Percentiles rank a stretch among this genome's conserved stretches.
phyloP scores from a whole-genome alignment of 2,113 vertebrate genomes.

The Cochlearius cochlearius region DNA sequence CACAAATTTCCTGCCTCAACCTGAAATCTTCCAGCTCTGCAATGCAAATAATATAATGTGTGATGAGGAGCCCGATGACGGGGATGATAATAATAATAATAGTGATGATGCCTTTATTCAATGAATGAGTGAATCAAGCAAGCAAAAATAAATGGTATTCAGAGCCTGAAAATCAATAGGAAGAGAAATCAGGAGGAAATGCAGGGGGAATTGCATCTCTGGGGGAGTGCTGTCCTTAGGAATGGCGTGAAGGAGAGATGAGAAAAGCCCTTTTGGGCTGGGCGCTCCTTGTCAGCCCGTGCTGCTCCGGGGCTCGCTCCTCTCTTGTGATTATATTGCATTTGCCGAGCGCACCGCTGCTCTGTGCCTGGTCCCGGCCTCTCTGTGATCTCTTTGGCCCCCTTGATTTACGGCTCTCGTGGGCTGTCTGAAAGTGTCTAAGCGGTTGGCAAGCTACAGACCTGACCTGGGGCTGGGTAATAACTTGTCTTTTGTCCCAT shows the following conservation, averaged over 20 bases:
- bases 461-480: slow-evolving; percentile 57
- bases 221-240: neutral
- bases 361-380: neutral
- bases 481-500: slow-evolving; percentile 65
- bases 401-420: slow-evolving; percentile 37
- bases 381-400: slow-evolving; percentile 11
- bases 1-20: slow-evolving; percentile 71
- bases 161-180: slow-evolving; percentile 43
- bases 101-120: slow-evolving; percentile 73
- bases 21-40: slow-evolving; percentile 72
- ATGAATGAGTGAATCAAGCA: slow-evolving; percentile 69
- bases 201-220: neutral
- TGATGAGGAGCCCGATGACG: slow-evolving; percentile 62
- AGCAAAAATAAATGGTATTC: slow-evolving; percentile 66
- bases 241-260: neutral
- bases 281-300: fast-evolving
- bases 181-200: slow-evolving; percentile 32
- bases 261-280: neutral
- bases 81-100: slow-evolving; percentile 70
- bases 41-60: slow-evolving; percentile 75
- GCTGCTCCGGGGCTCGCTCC: fast-evolving
- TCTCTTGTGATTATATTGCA: neutral
- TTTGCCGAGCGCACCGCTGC: neutral
- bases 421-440: slow-evolving; percentile 41
- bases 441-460: slow-evolving; percentile 41